phyloP scores from a whole-genome alignment of 2,888 invertebrate genomes.

The Latheticus oryzae region DNA sequence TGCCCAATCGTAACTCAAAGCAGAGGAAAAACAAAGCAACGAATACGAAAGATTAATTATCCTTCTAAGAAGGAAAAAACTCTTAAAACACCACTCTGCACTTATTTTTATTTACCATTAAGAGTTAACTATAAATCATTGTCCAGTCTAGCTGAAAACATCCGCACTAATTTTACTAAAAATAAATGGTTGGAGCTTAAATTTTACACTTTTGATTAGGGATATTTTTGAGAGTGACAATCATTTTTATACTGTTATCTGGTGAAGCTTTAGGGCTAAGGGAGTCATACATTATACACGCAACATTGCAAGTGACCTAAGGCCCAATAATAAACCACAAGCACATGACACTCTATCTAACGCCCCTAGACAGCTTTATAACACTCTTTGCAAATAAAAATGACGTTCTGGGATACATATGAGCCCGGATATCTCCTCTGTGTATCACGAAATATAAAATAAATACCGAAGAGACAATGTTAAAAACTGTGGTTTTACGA shows the following conservation, averaged over 20 bases:
- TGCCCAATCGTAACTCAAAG: slow-evolving; percentile 19
- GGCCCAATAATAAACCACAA: slow-evolving; percentile 49
- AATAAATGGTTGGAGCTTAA: too few species aligned
- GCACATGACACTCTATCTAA: slow-evolving; percentile 47
- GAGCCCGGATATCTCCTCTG: slow-evolving; percentile 34
- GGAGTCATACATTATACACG: slow-evolving; percentile 33
- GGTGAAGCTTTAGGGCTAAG: slow-evolving; percentile 6
- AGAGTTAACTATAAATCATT: slow-evolving; percentile 61
- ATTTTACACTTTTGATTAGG: too few species aligned
- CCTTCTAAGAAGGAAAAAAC: slow-evolving; percentile 52
- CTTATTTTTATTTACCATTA: slow-evolving; percentile 65
- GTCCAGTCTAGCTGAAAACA: slow-evolving; percentile 43
- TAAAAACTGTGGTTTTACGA: slow-evolving; percentile 36
- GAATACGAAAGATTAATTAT: slow-evolving; percentile 56
- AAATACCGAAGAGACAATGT: slow-evolving; percentile 41
- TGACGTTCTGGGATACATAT: slow-evolving; percentile 38
- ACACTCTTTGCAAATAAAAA: slow-evolving; percentile 47
- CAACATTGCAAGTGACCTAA: slow-evolving; percentile 42
- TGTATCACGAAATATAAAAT: slow-evolving; percentile 40
- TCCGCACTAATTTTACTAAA: slow-evolving; percentile 26
- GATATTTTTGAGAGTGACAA: too few species aligned
- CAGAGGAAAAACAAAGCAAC: slow-evolving; percentile 41
- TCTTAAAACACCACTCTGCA: slow-evolving; percentile 62
- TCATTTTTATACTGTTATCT: slow-evolving; percentile 27
- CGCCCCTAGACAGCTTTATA: slow-evolving; percentile 48